Evolutionary conservation across 2,797 vertebrate species (phyloP).

Genomic region (Pseudochirops corinnae): DNA sequence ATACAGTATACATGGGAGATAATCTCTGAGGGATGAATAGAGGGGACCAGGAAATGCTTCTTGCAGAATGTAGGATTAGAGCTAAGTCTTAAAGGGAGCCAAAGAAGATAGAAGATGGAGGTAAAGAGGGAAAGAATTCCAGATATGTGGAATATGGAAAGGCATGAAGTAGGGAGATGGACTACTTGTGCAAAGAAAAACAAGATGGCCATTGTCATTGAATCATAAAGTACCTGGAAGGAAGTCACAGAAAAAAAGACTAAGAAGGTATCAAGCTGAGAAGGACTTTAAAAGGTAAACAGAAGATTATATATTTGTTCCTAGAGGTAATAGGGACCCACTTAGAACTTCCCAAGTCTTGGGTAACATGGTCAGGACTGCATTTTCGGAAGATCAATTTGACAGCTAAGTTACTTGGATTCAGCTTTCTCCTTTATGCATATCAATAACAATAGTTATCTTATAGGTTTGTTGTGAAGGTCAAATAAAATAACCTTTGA

Average conservation of each 20-base stretch:
- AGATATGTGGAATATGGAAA: not conserved
- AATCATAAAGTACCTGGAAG: no score
- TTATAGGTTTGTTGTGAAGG: not conserved
- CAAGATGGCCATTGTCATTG: not conserved
- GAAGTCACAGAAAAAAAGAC: no score
- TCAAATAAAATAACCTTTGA: not conserved
- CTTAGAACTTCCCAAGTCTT: not conserved
- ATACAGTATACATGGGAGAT: not conserved
- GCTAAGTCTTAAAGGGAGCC: not conserved
- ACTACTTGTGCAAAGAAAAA: not conserved
- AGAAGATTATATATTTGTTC: not conserved
- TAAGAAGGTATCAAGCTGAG: no score
- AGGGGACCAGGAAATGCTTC: not conserved
- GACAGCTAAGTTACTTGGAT: not conserved
- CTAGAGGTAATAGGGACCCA: not conserved
- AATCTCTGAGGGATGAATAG: not conserved
- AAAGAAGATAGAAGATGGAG: not conserved
- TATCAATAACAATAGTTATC: not conserved
- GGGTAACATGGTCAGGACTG: not conserved
- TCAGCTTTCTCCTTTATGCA: not conserved
- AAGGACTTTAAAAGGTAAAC: no score
- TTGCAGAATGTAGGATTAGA: not conserved
- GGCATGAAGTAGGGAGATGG: not conserved
- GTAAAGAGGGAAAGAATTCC: no score
- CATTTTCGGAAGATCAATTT: not conserved